Evolutionary conservation across 2,888 invertebrate species (phyloP), one percentile per base, ranked within the genome.

Genomic region (Scaptomyza caliginosa): DNA sequence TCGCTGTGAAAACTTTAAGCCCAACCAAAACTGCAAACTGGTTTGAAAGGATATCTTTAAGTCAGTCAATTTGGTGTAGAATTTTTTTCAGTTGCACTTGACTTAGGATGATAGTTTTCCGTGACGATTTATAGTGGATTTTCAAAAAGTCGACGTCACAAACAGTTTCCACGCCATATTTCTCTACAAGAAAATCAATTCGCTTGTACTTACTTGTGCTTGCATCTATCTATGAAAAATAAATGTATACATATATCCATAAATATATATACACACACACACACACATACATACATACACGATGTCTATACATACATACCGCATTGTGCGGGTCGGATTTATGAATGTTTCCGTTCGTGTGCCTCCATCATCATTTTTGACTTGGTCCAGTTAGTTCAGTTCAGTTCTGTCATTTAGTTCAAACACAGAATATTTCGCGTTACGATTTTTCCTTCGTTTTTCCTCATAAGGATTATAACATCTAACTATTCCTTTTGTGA

Each of bases 361-460:
- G 82, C 72, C 82, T 77, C 82, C 79, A 79, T 82, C 79, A 73
- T 63, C 54, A 55, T 64, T 73, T 55, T 68, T 73, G 76, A 77
- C 79, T 88, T 88, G 77, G 79, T 83, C 89, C 89, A 89, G 89
- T 88, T 88, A 88, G 89, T 88, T 85, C 74, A 88, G 89, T 88
- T 85, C 74, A 81, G 85, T 88, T 88, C 81, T 87, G 80, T 76
- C 87, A 88, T 76, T 83, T 82, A 87, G 74, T 78, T 88, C 83
- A 77, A 85, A 77, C 89, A 82, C 77, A 57, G 74, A 81, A 74
- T 54, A 52, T 70, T 77, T 64, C 70, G 71, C 74, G 72, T 57
- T 63, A 43, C 65, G 48, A 62, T 49, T 55, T 55, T 46, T 34
- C n/a, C 2, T 16, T 16, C 32, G 8, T 48, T 40, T 39, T 24